Evolutionary conservation across 2,113 vertebrate species (phyloP).

Genomic region (Podarcis raffonei): DNA sequence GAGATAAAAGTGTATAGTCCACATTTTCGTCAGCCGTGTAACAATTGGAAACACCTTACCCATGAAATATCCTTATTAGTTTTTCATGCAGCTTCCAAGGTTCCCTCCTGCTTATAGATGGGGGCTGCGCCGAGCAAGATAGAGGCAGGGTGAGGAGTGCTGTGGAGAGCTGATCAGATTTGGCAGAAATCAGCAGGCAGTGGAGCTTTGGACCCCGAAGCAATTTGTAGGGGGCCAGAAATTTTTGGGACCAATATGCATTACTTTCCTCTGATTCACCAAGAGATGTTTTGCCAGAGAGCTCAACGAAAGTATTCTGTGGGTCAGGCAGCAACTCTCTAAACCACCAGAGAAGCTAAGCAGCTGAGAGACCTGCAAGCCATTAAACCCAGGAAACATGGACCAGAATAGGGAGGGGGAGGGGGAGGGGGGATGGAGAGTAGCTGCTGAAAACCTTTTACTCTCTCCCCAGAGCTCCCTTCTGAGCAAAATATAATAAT

Average conservation of each 20-base stretch:
- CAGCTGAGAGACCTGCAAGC: background rate
- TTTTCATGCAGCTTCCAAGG: background rate
- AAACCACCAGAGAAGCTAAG: background rate
- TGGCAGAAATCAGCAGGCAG: background rate
- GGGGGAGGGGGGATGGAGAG: too few species aligned
- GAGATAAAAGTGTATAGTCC: slow-evolving; percentile 22
- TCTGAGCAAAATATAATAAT: too few species aligned
- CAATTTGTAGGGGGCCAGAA: background rate
- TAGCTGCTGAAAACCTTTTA: too few species aligned
- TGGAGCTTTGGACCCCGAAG: background rate
- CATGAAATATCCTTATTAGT: background rate
- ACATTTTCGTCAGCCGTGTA: background rate
- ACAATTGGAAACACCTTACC: background rate
- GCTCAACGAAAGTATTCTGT: background rate
- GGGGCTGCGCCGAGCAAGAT: too few species aligned
- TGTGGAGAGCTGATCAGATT: background rate
- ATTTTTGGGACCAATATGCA: background rate
- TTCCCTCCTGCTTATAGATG: background rate
- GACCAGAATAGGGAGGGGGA: too few species aligned
- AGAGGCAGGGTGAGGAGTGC: background rate
- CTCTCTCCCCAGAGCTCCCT: too few species aligned
- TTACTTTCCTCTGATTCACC: background rate
- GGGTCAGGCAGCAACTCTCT: too few species aligned
- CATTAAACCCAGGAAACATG: too few species aligned
- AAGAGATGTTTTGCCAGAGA: background rate